These are phyloP conservation scores for Alethe diademata DNA, from an alignment of 2,113 vertebrate genomes.

Conservation along the genomic window DNA sequence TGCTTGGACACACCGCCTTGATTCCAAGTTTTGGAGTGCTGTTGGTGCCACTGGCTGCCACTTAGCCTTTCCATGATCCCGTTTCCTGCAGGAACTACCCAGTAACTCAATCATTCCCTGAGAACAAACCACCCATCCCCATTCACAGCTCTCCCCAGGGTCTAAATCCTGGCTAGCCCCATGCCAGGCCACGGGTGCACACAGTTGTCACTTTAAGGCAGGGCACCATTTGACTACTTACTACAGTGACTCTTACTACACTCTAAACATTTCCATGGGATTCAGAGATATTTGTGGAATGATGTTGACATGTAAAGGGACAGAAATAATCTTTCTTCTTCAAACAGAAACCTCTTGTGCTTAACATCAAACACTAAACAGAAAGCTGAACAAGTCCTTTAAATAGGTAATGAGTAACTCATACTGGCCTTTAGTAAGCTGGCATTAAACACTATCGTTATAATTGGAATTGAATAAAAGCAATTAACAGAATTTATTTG, in stretches of 20 bases:
- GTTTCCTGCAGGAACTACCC: neutral
- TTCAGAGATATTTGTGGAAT: neutral
- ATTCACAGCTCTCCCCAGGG: accelerated
- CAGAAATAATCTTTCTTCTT: neutral
- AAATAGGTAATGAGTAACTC: neutral
- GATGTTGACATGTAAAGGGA: accelerated
- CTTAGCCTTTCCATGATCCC: accelerated
- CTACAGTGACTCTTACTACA: neutral
- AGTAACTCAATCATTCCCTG: neutral
- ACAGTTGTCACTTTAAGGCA: accelerated
- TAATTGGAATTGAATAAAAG: neutral
- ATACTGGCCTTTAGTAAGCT: neutral
- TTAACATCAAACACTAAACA: neutral
- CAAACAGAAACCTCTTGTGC: neutral
- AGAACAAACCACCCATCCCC: accelerated
- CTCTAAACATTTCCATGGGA: neutral
- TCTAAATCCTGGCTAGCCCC: neutral
- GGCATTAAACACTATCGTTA: neutral
- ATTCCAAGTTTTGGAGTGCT: neutral
- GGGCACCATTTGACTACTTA: neutral
- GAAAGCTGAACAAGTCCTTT: neutral
- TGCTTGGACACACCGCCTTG: accelerated
- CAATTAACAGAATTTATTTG: neutral
- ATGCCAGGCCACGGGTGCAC: neutral
- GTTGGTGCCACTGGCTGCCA: neutral